Base-by-base conservation (phyloP, 1,140 invertebrate genomes). In the Pseudomyrmex gracilis region DNA sequence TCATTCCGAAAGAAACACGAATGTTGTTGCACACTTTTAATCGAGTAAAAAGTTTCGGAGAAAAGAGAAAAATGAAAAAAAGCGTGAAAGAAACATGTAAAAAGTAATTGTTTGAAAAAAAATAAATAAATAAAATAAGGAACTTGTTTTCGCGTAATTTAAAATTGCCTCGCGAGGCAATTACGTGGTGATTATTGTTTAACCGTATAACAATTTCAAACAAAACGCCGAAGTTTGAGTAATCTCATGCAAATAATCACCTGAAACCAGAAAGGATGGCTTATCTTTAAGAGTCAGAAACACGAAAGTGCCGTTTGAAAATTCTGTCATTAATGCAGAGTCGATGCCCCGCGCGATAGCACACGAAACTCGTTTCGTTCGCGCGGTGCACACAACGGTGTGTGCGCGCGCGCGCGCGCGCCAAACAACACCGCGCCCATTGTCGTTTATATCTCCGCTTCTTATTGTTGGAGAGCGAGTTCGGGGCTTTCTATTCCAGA, bases 261-360 rank as follows among this genome's bases (percentile, higher is more conserved):
- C 24, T 5, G 34, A 34, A 0, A 34, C 34, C 34, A 0, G 0
- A 34, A 34, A 34, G 34, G 34, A 57, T 45, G 20, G 22, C 60
- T 24, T 74, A 74, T 74, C 58, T 61, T 61, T 24, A 63, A n/a
- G 45, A 15, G 57, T 74, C 10, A 22, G 47, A 74, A 73, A 43
- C 13, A 20, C 20, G n/a, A 73, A 58, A 74, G 58, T 12, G 45
- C 7, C 58, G 57, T 74, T 73, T 15, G 22, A 74, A 61, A 74
- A 61, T 74, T 49, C 20, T 15, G 43, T 61, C 57, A 45, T 74
- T 74, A 74, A 74, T 45, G 73, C 57, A 47, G 2, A 34, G 55
- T 4, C 57, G 73, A 61, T 74, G 73, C 45, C 47, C 58, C 13
- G 45, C 15, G 43, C 15, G 73, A 74, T 74, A 74, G 61, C 57